phyloP scores from a whole-genome alignment of 2,888 invertebrate genomes.

The Osmoderma eremita region DNA sequence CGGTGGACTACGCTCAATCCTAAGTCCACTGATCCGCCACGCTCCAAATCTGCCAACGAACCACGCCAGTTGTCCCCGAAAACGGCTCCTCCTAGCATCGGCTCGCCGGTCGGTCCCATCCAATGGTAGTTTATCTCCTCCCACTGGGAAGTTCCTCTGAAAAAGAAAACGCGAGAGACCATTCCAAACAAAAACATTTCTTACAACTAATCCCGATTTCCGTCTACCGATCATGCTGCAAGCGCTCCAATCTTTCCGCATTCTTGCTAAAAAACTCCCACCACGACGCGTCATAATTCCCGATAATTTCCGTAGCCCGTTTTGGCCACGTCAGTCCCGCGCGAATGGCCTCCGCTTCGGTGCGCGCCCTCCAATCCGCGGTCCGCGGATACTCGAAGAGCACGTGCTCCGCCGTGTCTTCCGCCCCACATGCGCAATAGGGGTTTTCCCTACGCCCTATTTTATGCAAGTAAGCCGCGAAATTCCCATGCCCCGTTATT shows the following conservation, averaged over 20 bases:
- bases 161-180: too few species aligned
- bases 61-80: too few species aligned
- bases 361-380: not conserved
- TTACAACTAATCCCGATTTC: too few species aligned
- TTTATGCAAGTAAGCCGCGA: not conserved
- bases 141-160: too few species aligned
- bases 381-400: slow-evolving; percentile 7
- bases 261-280: slow-evolving; percentile 1
- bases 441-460: slow-evolving; percentile 15
- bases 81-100: too few species aligned
- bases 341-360: not conserved
- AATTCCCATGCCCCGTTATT: slow-evolving; percentile 6
- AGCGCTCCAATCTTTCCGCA: not conserved
- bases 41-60: too few species aligned
- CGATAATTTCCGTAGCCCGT: not conserved
- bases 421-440: not conserved
- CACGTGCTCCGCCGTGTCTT: slow-evolving; percentile 15
- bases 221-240: too few species aligned
- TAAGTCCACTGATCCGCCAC: too few species aligned
- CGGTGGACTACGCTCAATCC: too few species aligned
- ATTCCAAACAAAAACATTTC: too few species aligned
- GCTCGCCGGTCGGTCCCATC: too few species aligned
- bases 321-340: not conserved
- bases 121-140: too few species aligned
- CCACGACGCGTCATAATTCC: not conserved